Evolutionary conservation across 2,797 vertebrate genomes (phyloP).

Genomic region (Tympanoctomys barrerae): DNA sequence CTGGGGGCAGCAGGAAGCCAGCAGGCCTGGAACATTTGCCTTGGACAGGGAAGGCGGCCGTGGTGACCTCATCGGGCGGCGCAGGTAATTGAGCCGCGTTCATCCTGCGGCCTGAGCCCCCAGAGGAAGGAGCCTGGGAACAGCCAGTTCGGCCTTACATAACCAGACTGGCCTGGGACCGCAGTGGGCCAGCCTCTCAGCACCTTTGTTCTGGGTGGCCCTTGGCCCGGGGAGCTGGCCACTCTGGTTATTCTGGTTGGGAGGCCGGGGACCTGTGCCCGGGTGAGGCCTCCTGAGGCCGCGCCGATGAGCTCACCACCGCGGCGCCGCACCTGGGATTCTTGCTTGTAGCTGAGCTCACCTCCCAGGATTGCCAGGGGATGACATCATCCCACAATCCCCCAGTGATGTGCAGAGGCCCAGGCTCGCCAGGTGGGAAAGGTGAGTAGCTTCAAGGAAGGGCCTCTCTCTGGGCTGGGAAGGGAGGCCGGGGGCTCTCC

Average conservation of each 20-base stretch:
- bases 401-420: conserved; percentile 45
- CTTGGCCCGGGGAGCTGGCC: not conserved
- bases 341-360: conserved; percentile 81
- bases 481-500: conserved; percentile 81
- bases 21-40: conserved; percentile 48
- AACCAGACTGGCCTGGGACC: not conserved
- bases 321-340: conserved; percentile 73
- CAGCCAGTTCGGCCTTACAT: not conserved
- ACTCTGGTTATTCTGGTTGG: conserved; percentile 30
- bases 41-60: not conserved
- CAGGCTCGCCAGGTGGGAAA: conserved; percentile 59
- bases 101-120: conserved; percentile 19
- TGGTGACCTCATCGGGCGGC: not conserved
- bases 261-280: not conserved
- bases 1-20: conserved; percentile 16
- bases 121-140: conserved; percentile 44
- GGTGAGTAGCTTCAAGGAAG: conserved; percentile 70
- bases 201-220: not conserved
- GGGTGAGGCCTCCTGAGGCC: conserved; percentile 45
- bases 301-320: conserved; percentile 72
- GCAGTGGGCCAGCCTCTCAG: not conserved
- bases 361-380: conserved; percentile 76
- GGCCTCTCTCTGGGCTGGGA: conserved; percentile 75
- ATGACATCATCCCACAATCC: conserved; percentile 86
- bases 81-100: not conserved